Base-by-base conservation (phyloP, 1,140 invertebrate genomes). In the Brachionus angularis region DNA sequence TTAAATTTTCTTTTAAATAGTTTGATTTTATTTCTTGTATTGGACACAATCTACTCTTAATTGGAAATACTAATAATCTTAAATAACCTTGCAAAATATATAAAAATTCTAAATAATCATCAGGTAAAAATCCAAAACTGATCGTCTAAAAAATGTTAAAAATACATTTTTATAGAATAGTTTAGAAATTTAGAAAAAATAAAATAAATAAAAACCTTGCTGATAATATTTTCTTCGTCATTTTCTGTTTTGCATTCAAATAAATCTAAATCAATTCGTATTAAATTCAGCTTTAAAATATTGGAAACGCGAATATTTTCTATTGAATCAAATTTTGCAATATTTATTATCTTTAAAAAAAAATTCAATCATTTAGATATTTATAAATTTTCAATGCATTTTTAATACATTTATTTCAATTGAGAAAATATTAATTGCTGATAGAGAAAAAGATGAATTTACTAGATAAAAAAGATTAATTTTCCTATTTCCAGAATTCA, bases 1-100 rank as follows among this genome's bases (percentile, higher is more conserved):
- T 42, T 10, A 42, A 16, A 42, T 16, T 42, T 44, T 64, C 5
- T 44, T 44, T 44, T 46, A 42, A 10, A 42, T 10, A n/a, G 29
- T 18, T 16, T 64, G 44, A 29, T 64, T 47, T 44, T 27, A 67
- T 67, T 67, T 67, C 42, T 50, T 67, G 62, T 5, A 67, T 47
- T 10, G 62, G 62, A 34, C 62, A 67, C 21, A 67, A 18, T 18
- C 42, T 1, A 47, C 47, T 46, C 36, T 50, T 67, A 10, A 0
- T 34, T 3, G 62, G 62, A 47, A 29, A 67, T 0, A 50, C 62
- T 47, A 67, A 2, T 16, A 67, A 42, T 5, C 62, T 18, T 47
- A 67, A 31, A 47, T 47, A 47, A 16, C 62, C 62, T 47, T 67
- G 62, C 21, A 67, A 36, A 47, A 67, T 47, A 21, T 67, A 67